Conservation (phyloP, 2,797 vertebrate genomes). For the Sciaenops ocellatus region DNA sequence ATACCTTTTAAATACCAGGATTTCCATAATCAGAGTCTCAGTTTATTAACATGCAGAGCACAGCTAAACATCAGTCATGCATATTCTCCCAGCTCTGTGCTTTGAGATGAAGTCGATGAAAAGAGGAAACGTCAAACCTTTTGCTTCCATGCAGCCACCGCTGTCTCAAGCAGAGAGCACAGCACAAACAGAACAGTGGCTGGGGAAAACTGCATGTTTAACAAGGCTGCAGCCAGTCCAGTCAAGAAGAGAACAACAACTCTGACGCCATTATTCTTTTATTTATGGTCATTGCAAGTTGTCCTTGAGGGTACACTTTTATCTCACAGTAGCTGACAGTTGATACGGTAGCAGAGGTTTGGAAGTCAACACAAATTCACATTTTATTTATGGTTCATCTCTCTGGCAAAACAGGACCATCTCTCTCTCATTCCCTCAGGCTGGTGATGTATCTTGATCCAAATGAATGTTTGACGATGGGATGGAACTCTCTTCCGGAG, state of each 20-base stretch:
- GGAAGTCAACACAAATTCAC: slow-evolving; percentile 54
- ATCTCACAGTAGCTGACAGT: slow-evolving; percentile 55
- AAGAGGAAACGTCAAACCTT: slow-evolving; percentile 41
- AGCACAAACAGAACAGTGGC: slow-evolving; percentile 48
- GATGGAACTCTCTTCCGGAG: neutral
- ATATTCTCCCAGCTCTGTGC: slow-evolving; percentile 46
- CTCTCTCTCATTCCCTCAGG: slow-evolving; percentile 32
- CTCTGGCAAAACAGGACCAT: slow-evolving; percentile 31
- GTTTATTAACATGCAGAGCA: slow-evolving; percentile 40
- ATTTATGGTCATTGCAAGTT: slow-evolving; percentile 71
- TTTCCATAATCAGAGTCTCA: slow-evolving; percentile 26
- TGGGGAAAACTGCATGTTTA: slow-evolving; percentile 33
- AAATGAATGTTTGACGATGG: slow-evolving; percentile 40
- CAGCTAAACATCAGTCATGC: slow-evolving; percentile 40
- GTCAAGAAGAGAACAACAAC: slow-evolving; percentile 31
- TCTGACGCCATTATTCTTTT: slow-evolving; percentile 53
- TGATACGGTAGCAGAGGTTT: slow-evolving; percentile 61
- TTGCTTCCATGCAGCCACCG: slow-evolving; percentile 11
- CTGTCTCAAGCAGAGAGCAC: slow-evolving; percentile 30
- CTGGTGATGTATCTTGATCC: slow-evolving; percentile 56
- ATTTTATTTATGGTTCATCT: slow-evolving; percentile 74
- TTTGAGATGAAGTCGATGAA: slow-evolving; percentile 40
- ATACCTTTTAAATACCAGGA: slow-evolving; percentile 24
- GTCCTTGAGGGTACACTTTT: slow-evolving; percentile 49
- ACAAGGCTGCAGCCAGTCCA: slow-evolving; percentile 42